Conservation (phyloP, 2,888 invertebrate genomes). For the Sesamia inferens region DNA sequence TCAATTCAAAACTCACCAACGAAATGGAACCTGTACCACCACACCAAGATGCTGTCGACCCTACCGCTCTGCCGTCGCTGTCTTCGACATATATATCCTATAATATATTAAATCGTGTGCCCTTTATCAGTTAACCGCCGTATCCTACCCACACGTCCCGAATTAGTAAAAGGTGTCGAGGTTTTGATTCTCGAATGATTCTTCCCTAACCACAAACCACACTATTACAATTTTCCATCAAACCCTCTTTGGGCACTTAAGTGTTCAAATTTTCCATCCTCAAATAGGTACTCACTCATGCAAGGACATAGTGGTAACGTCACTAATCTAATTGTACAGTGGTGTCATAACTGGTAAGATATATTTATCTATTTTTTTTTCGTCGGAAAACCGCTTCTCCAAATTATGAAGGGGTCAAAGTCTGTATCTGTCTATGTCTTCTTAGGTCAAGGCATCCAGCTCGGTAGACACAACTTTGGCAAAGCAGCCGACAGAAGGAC, state of each 20-base stretch:
- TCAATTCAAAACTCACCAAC: too few relatives aligned
- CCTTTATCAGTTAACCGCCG: too few relatives aligned
- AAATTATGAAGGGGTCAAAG: not conserved
- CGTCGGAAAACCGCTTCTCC: not conserved
- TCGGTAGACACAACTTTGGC: not conserved
- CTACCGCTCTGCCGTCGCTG: too few relatives aligned
- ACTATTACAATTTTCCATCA: conserved; percentile 25
- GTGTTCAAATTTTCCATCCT: conserved; percentile 16
- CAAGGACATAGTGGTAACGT: not conserved
- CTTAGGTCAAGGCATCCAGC: not conserved
- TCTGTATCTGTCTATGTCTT: not conserved
- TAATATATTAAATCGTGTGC: too few relatives aligned
- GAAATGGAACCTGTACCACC: too few relatives aligned
- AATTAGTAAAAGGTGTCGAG: not conserved
- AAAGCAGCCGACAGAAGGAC: too few relatives aligned
- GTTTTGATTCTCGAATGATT: conserved; percentile 9
- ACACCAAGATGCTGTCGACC: too few relatives aligned
- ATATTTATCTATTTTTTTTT: not conserved
- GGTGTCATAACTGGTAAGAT: not conserved
- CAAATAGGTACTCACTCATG: conserved; percentile 17
- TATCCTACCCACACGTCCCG: too few relatives aligned
- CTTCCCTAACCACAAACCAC: not conserved
- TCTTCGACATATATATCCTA: too few relatives aligned
- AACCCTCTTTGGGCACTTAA: conserved; percentile 30
- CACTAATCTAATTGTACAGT: conserved; percentile 15